phyloP scores from a whole-genome alignment of 37 sponge, comb jelly and placozoan genomes.

The Beroe forskalii region DNA sequence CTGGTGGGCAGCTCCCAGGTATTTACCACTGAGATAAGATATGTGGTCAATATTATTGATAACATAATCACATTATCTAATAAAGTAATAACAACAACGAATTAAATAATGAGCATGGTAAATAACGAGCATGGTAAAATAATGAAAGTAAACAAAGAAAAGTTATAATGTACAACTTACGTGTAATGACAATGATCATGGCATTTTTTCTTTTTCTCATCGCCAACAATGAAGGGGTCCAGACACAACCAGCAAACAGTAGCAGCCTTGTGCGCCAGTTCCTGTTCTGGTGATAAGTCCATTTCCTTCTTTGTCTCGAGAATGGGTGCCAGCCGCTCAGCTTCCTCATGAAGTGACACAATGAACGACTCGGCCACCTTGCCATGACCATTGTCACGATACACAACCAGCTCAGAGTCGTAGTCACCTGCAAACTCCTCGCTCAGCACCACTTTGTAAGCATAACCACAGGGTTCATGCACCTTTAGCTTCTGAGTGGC shows the following conservation, averaged over 20 bases:
- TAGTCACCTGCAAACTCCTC: neutral
- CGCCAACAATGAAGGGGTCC: neutral
- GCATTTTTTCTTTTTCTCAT: neutral
- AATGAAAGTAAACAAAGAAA: too few relatives aligned
- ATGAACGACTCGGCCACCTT: neutral
- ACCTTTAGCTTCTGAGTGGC: neutral
- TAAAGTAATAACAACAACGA: too few relatives aligned
- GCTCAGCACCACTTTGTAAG: conserved; percentile 26
- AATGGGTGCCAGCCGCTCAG: neutral
- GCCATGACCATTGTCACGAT: conserved; percentile 11
- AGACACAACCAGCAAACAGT: neutral
- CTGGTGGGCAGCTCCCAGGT: conserved; percentile 25
- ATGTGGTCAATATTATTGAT: too few relatives aligned
- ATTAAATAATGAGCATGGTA: too few relatives aligned
- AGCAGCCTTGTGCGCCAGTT: neutral
- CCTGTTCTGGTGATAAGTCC: neutral
- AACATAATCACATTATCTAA: too few relatives aligned
- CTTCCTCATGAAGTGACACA: conserved; percentile 10
- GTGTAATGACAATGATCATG: conserved; percentile 64
- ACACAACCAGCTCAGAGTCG: neutral
- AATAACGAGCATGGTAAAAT: too few relatives aligned
- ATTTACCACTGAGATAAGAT: conserved; percentile 24
- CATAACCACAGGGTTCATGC: conserved; percentile 48
- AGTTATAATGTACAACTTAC: conserved; percentile 2
- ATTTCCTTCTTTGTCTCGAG: neutral